These are phyloP conservation scores for Leucoraja erinaceus DNA, from an alignment of 2,113 vertebrate species.

Conservation along the genomic window DNA sequence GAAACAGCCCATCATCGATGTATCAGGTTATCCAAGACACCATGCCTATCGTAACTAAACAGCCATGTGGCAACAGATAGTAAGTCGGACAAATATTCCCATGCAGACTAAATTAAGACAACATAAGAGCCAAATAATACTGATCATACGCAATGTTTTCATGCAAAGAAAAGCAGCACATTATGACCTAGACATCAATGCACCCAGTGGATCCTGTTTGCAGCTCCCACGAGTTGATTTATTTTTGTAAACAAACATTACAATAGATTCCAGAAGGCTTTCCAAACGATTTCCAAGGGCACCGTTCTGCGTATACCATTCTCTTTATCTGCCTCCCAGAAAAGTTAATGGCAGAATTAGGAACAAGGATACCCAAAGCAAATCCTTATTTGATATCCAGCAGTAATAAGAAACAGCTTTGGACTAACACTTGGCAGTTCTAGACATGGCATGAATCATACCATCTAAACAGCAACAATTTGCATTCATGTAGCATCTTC, in stretches of 20 bases:
- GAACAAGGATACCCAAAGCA: not conserved
- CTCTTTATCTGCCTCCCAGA: not conserved
- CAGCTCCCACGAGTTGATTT: not conserved
- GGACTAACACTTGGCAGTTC: not conserved
- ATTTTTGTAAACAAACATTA: slow-evolving; percentile 23
- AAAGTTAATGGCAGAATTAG: not conserved
- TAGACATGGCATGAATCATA: not conserved
- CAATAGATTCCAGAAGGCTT: not conserved
- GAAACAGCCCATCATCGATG: not conserved
- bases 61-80: not conserved
- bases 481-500: not conserved
- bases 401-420: not conserved
- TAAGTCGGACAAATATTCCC: not conserved
- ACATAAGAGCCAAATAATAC: not conserved
- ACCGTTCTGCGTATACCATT: not conserved
- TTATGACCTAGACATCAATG: not conserved
- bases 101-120: not conserved
- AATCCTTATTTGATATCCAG: not conserved
- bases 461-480: not conserved
- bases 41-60: not conserved
- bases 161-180: not conserved
- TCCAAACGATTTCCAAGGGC: not conserved
- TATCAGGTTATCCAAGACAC: not conserved
- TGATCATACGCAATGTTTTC: not conserved
- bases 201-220: not conserved